Conservation (phyloP, 2,888 invertebrate species). For the Tenthredo notha region DNA sequence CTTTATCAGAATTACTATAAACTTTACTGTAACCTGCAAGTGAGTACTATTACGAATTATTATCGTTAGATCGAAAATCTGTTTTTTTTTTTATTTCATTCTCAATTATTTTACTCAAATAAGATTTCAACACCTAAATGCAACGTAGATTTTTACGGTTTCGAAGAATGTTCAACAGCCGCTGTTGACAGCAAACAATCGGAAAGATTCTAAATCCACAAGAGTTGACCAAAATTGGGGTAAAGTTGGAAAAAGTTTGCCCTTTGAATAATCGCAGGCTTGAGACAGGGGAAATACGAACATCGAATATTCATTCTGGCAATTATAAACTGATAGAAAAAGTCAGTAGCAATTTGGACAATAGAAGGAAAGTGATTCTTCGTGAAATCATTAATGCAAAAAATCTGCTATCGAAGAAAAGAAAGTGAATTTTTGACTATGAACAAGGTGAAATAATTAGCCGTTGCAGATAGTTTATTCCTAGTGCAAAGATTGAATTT, state of each 20-base stretch:
- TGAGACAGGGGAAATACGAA: not conserved
- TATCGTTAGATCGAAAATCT: not conserved
- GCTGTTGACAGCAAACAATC: not conserved
- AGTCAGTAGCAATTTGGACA: too few relatives aligned
- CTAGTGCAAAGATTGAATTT: not conserved
- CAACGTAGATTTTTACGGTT: not conserved
- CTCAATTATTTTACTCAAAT: not conserved
- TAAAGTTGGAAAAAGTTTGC: not conserved
- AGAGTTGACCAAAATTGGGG: not conserved
- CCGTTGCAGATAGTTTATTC: not conserved
- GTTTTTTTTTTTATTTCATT: not conserved
- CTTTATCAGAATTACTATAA: not conserved
- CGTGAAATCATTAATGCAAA: too few relatives aligned
- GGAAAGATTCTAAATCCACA: not conserved
- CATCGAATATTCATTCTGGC: not conserved
- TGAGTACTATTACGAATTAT: not conserved
- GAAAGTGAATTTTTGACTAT: not conserved
- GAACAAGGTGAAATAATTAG: not conserved
- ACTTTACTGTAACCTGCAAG: not conserved
- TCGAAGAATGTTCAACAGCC: not conserved
- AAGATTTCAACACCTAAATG: not conserved
- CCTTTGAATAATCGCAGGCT: not conserved
- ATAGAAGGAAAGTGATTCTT: too few relatives aligned
- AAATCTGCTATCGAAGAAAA: too few relatives aligned
- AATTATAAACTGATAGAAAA: too few relatives aligned